phyloP scores from a whole-genome alignment of 1,140 invertebrate genomes.

The Argopecten irradians region DNA sequence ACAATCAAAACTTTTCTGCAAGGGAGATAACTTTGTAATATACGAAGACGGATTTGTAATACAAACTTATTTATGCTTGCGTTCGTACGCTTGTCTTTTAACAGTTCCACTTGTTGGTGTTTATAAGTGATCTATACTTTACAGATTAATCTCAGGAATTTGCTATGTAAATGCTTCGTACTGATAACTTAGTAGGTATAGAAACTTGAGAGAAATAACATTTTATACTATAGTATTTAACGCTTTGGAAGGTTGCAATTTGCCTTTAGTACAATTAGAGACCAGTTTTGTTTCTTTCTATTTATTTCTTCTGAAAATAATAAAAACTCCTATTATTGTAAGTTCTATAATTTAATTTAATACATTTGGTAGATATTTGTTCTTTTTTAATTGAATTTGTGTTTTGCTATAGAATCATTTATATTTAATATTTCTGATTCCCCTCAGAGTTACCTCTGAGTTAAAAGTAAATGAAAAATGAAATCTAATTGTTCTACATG shows the following conservation, averaged over 20 bases:
- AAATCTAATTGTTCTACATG: no score
- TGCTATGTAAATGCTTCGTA: not conserved
- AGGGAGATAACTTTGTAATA: not conserved
- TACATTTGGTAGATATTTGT: not conserved
- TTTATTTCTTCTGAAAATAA: not conserved
- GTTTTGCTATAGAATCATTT: no score
- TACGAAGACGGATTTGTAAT: not conserved
- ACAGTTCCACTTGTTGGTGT: not conserved
- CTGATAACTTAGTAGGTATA: not conserved
- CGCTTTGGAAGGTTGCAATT: not conserved
- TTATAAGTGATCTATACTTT: constrained; percentile 6
- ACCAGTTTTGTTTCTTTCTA: not conserved
- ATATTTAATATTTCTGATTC: no score
- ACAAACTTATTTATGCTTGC: not conserved
- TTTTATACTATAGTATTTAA: not conserved
- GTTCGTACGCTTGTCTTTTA: not conserved
- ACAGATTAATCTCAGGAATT: constrained; percentile 12
- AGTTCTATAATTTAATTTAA: not conserved
- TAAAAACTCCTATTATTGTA: not conserved
- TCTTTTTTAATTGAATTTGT: not conserved
- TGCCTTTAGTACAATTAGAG: not conserved
- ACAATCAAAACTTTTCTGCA: no score
- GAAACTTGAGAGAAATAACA: not conserved
- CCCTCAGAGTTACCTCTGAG: no score
- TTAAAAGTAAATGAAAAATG: no score